These are phyloP conservation scores for Dasyurus viverrinus DNA, from an alignment of 2,113 vertebrate genomes.

Conservation along the genomic window DNA sequence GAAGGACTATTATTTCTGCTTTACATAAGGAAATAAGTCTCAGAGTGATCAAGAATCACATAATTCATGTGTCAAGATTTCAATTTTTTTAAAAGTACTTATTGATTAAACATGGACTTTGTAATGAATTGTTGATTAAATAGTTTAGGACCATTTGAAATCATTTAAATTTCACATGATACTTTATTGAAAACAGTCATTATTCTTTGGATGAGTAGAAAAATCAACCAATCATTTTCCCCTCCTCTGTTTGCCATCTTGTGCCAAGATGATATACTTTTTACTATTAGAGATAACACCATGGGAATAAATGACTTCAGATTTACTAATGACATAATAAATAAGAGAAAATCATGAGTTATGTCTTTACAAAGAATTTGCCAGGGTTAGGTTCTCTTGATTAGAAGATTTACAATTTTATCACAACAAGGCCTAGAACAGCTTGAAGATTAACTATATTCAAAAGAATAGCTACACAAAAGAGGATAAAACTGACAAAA, in stretches of 20 bases:
- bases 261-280: neutral
- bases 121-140: slow-evolving; percentile 67
- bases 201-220: slow-evolving; percentile 63
- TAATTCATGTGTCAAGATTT: no score
- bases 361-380: neutral
- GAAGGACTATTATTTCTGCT: no score
- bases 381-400: neutral
- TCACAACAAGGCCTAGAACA: neutral
- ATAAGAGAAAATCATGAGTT: neutral
- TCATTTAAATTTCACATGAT: slow-evolving; percentile 46
- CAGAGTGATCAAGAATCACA: no score
- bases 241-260: neutral
- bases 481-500: neutral
- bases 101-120: slow-evolving; percentile 72
- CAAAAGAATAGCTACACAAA: neutral
- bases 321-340: slow-evolving; percentile 26
- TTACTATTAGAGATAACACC: slow-evolving; percentile 23
- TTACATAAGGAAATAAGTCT: no score
- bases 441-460: neutral
- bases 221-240: slow-evolving; percentile 60
- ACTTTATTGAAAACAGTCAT: slow-evolving; percentile 64
- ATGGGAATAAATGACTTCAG: slow-evolving; percentile 19
- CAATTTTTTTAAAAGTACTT: neutral
- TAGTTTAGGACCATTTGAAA: slow-evolving; percentile 71
- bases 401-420: neutral